Evolutionary conservation across 2,797 vertebrate species (phyloP).

Genomic region (Cyclopterus lumpus): DNA sequence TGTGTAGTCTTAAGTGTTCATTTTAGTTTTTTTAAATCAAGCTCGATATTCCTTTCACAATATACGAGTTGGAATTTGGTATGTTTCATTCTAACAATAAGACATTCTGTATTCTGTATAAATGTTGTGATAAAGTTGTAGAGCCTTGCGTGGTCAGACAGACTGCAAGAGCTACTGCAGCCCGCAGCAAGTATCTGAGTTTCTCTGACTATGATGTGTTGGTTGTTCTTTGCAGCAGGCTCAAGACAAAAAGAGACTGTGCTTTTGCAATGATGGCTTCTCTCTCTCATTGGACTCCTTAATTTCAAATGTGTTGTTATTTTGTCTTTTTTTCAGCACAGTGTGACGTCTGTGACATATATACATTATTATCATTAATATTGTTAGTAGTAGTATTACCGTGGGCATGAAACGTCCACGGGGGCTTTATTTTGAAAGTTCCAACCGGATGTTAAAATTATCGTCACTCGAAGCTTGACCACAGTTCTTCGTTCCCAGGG

Average conservation of each 20-base stretch:
- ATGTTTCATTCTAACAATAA: background rate
- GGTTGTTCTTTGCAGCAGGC: background rate
- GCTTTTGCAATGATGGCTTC: background rate
- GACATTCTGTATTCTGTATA: background rate
- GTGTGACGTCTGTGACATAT: background rate
- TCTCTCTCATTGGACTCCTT: background rate
- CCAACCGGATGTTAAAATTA: background rate
- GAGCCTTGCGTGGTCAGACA: no score
- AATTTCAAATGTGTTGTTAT: background rate
- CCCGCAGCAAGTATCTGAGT: background rate
- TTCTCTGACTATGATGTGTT: background rate
- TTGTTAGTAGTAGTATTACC: background rate
- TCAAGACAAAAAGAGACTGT: background rate
- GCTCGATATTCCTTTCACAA: background rate
- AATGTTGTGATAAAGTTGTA: no score
- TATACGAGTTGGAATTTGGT: background rate
- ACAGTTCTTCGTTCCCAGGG: slow-evolving; percentile 83
- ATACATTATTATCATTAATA: background rate
- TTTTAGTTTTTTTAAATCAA: background rate
- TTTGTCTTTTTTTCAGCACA: background rate
- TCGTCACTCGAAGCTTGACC: slow-evolving; percentile 50
- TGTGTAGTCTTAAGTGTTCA: background rate
- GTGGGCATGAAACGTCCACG: background rate
- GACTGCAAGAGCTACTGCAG: background rate
- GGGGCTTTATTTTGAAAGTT: slow-evolving; percentile 59